Base-by-base conservation (phyloP, 2,113 vertebrate genomes). In the Haemorhous mexicanus region DNA sequence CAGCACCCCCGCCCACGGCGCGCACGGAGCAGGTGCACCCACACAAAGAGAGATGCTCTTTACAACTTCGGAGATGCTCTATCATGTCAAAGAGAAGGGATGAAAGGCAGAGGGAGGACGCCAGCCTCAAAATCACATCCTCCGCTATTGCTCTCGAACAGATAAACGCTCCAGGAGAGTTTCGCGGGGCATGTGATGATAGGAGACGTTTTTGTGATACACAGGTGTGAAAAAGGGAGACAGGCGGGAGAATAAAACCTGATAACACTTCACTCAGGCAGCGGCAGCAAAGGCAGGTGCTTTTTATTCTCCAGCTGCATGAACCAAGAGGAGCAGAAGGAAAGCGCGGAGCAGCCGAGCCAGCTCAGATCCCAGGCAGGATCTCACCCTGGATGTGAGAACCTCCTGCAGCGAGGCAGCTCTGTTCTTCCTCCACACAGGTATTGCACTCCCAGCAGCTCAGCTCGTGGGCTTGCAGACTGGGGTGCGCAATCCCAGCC, bases 1-100 rank as follows among this genome's bases (percentile, higher is more conserved):
- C 84, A 10, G 39, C 75, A 37, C 46, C 90, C 49, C 70, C 84
- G 30, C 81, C 80, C 55, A 37, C 27, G 11, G 73, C 64, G 37
- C 44, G 11, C 59, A 3, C 20, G 41, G 74, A 93, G 87, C 94
- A 90, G 95, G 87, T 90, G 96, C 85, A 49, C 82, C 88, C n/a
- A 74, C 87, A 86, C 35, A 50, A 52, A 72, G 66, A 64, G 49
- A 59, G 87, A 64, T 15, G 94, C 96, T 95, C 78, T 96, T 94
- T 96, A 95, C 95, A 97, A 95, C 93, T 96, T 90, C 83, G 83
- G 96, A 89, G 95, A 90, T 90, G 96, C 95, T 98, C 97, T 93
- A 97, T 97, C 97, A 93, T 56, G 88, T 96, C 95, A 95, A 89
- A 94, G 93, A 95, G 95, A 95, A 96, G 93, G 97, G 96, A 96